Conservation (phyloP, 2,113 vertebrate species). For the Candoia aspera region DNA sequence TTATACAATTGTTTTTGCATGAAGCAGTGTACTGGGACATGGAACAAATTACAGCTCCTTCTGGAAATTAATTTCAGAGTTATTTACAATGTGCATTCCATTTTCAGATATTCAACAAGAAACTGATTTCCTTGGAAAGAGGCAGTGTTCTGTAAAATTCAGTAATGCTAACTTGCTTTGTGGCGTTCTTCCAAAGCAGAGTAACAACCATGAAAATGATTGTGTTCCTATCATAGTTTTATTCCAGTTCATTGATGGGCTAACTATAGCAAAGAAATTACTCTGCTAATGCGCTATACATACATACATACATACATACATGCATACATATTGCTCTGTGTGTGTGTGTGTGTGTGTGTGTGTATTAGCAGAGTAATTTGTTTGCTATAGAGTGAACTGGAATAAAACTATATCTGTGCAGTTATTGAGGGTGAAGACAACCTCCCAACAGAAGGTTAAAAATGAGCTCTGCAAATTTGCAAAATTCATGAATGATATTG, state of each 20-base stretch:
- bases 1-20: not conserved
- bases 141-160: conserved; percentile 33
- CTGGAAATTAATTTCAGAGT: not conserved
- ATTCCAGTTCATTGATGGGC: not conserved
- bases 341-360: too few species aligned
- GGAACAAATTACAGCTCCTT: not conserved
- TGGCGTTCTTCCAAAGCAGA: not conserved
- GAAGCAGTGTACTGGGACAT: not conserved
- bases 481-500: not conserved
- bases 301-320: too few species aligned
- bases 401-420: not conserved
- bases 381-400: too few species aligned
- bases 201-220: conserved; percentile 29
- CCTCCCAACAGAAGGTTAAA: not conserved
- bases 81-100: conserved; percentile 29
- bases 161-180: conserved; percentile 25
- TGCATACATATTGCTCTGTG: too few species aligned
- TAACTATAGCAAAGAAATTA: not conserved
- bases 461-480: not conserved
- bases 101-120: conserved; percentile 24
- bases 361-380: too few species aligned
- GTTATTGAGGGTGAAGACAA: not conserved
- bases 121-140: conserved; percentile 24
- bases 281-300: not conserved
- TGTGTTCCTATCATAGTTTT: not conserved